Percentiles rank a stretch among this genome's conserved stretches.
phyloP scores from a whole-genome alignment of 2,888 invertebrate species.

The Pachliopta kotzebuea region DNA sequence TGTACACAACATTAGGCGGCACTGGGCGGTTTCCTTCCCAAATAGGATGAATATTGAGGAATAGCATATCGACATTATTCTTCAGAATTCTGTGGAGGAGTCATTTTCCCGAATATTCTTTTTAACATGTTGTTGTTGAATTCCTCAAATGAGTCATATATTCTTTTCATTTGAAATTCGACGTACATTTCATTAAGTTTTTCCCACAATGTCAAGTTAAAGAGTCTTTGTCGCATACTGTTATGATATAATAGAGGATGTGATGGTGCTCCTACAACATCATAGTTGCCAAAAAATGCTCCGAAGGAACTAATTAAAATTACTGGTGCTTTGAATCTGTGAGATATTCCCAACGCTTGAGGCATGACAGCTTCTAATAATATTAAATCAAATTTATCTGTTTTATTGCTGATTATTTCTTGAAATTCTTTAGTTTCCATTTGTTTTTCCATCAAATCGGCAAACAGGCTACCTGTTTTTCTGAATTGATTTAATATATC shows the following conservation, averaged over 20 bases:
- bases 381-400: slow-evolving; percentile 39
- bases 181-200: slow-evolving; percentile 10
- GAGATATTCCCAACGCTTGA: slow-evolving; percentile 36
- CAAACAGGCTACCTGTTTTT: neutral
- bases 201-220: slow-evolving; percentile 27
- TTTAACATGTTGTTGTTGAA: slow-evolving; percentile 19
- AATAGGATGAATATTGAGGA: slow-evolving; percentile 36
- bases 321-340: slow-evolving; percentile 44
- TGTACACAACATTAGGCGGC: slow-evolving; percentile 32
- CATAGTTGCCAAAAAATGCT: slow-evolving; percentile 28
- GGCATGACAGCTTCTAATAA: slow-evolving; percentile 38
- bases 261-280: slow-evolving; percentile 34
- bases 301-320: slow-evolving; percentile 45
- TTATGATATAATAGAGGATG: slow-evolving; percentile 37
- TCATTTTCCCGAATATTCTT: slow-evolving; percentile 23
- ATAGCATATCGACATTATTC: slow-evolving; percentile 35
- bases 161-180: neutral
- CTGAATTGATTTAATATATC: neutral
- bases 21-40: too few relatives aligned
- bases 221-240: slow-evolving; percentile 16
- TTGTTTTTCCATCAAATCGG: neutral
- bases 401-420: slow-evolving; percentile 21
- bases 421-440: slow-evolving; percentile 14
- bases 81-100: slow-evolving; percentile 28
- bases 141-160: neutral